Evolutionary conservation across 2,888 invertebrate genomes (phyloP).

Genomic region (Zygogramma bicolorata): DNA sequence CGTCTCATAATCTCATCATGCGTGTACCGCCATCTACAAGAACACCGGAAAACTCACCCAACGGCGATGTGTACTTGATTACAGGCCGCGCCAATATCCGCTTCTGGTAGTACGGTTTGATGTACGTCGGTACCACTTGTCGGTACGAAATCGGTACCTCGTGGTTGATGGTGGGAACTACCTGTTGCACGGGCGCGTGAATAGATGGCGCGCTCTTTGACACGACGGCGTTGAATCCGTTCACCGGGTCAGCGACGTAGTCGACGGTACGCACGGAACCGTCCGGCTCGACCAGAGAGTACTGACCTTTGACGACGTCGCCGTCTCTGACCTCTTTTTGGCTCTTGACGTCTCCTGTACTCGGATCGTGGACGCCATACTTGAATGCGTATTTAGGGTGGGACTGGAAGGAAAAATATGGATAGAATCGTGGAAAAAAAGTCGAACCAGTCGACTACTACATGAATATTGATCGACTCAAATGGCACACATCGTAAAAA

Average conservation of each 20-base stretch:
- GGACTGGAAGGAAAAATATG: too few species aligned
- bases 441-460: too few species aligned
- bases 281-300: slow-evolving; percentile 66
- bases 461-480: too few species aligned
- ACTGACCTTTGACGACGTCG: slow-evolving; percentile 70
- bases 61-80: slow-evolving; percentile 47
- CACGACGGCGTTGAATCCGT: slow-evolving; percentile 67
- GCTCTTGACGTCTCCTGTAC: slow-evolving; percentile 73
- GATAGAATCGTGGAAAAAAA: too few species aligned
- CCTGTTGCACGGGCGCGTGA: slow-evolving; percentile 60
- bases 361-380: slow-evolving; percentile 74
- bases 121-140: slow-evolving; percentile 52
- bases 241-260: slow-evolving; percentile 72
- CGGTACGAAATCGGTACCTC: slow-evolving; percentile 28
- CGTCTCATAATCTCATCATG: neutral
- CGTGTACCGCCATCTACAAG: slow-evolving; percentile 22
- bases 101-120: slow-evolving; percentile 51
- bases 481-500: too few species aligned
- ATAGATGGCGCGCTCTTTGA: slow-evolving; percentile 67
- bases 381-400: slow-evolving; percentile 73
- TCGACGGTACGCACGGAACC: slow-evolving; percentile 65
- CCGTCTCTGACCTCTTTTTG: slow-evolving; percentile 74
- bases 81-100: slow-evolving; percentile 56
- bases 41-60: slow-evolving; percentile 50
- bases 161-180: slow-evolving; percentile 34